Evolutionary conservation across 2,888 invertebrate genomes (phyloP).

Genomic region (Drosophila kambysellisi): DNA sequence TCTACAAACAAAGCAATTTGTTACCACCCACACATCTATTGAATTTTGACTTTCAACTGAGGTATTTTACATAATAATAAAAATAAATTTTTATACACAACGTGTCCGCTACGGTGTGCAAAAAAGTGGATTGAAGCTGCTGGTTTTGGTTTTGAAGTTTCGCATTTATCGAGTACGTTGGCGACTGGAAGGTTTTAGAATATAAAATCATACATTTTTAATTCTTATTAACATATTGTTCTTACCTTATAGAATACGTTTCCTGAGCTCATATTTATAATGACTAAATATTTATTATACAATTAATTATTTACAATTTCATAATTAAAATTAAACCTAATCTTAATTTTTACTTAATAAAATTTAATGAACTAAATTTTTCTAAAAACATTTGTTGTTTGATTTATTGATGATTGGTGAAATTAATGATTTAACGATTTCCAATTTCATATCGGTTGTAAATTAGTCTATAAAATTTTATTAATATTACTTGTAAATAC

Average conservation of each 20-base stretch:
- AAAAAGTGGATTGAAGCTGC: background rate
- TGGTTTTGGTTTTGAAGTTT: constrained; percentile 21
- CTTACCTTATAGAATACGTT: background rate
- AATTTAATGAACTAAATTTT: background rate
- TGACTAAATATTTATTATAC: background rate
- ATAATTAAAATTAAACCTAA: background rate
- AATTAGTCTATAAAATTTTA: background rate
- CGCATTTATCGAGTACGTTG: background rate
- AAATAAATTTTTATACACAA: constrained; percentile 78
- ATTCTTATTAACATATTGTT: background rate
- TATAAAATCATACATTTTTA: background rate
- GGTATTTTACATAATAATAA: constrained; percentile 69
- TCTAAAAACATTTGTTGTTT: background rate
- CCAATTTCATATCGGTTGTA: background rate
- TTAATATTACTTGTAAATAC: no score
- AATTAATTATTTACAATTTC: background rate
- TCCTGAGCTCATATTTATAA: background rate
- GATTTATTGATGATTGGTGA: background rate
- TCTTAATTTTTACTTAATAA: background rate
- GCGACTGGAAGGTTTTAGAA: background rate
- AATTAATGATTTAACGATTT: no score
- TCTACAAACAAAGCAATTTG: constrained; percentile 75
- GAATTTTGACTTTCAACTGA: constrained; percentile 52
- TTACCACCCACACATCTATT: constrained; percentile 49
- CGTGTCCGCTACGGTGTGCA: constrained; percentile 63